Percentiles rank a stretch among this genome's conserved stretches.
Conservation (phyloP, 2,797 vertebrate species). For the Allobates femoralis region DNA sequence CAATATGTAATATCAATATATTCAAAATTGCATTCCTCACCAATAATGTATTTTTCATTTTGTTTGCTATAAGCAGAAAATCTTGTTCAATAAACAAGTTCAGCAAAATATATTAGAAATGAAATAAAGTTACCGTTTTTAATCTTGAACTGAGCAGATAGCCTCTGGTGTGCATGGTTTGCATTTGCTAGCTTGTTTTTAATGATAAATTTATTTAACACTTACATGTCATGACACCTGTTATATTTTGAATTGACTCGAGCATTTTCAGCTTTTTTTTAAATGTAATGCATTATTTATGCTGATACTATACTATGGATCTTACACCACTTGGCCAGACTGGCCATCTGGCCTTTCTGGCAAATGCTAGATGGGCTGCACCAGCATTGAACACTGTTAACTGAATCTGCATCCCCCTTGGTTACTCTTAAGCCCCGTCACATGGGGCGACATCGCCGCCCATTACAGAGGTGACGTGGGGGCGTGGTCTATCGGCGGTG, state of each 20-base stretch:
- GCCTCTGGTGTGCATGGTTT: conserved; percentile 44
- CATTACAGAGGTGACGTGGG: too few species aligned
- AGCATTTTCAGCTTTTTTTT: background rate
- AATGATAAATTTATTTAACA: conserved; percentile 53
- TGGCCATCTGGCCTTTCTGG: too few species aligned
- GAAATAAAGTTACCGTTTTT: conserved; percentile 56
- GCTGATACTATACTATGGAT: background rate
- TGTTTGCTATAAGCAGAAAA: conserved; percentile 61
- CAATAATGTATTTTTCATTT: conserved; percentile 62
- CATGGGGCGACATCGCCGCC: too few species aligned
- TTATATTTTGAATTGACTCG: conserved; percentile 11
- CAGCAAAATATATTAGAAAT: conserved; percentile 61
- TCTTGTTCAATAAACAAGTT: conserved; percentile 61
- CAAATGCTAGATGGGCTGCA: too few species aligned
- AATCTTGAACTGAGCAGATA: conserved; percentile 54
- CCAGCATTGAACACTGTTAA: too few species aligned
- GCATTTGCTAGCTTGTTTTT: conserved; percentile 40
- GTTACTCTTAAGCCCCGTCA: too few species aligned
- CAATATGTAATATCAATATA: conserved; percentile 63
- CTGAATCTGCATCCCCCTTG: too few species aligned
- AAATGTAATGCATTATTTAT: background rate
- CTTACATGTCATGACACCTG: conserved; percentile 17
- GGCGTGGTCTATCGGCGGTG: too few species aligned
- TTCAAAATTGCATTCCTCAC: conserved; percentile 61
- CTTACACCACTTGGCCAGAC: background rate